Evolutionary conservation across 2,888 invertebrate species (phyloP).

Genomic region (Rhagium mordax): DNA sequence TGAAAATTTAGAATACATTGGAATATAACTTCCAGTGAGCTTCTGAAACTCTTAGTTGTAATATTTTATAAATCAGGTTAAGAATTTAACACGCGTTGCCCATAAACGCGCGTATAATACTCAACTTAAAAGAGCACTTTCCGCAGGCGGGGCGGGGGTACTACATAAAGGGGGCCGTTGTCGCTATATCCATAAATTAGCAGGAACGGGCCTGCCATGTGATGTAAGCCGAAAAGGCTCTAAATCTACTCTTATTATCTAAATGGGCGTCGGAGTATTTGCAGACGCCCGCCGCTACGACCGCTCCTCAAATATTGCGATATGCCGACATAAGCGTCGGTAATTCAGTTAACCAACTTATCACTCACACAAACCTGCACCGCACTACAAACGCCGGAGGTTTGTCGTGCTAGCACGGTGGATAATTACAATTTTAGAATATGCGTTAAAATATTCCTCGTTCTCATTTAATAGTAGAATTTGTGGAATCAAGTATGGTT

Average conservation of each 20-base stretch:
- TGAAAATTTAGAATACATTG: too few relatives aligned
- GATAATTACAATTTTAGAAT: background rate
- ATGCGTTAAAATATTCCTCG: background rate
- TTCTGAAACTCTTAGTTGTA: background rate
- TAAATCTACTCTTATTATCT: conserved; percentile 69
- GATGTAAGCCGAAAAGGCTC: conserved; percentile 68
- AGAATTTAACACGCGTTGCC: background rate
- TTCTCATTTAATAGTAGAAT: background rate
- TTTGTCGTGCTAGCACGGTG: background rate
- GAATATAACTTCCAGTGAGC: too few relatives aligned
- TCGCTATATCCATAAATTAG: conserved; percentile 67
- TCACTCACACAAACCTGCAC: conserved; percentile 40
- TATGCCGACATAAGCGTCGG: conserved; percentile 51
- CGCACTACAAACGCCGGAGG: conserved; percentile 8
- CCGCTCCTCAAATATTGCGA: conserved; percentile 55
- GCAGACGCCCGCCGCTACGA: conserved; percentile 59
- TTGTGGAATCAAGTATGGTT: too few relatives aligned
- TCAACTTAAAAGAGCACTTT: conserved; percentile 7
- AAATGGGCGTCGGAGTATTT: conserved; percentile 69
- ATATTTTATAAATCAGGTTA: conserved; percentile 4
- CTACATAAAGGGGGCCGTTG: conserved; percentile 54
- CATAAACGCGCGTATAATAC: background rate
- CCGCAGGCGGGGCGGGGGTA: conserved; percentile 43
- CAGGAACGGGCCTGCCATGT: conserved; percentile 64
- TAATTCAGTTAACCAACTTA: conserved; percentile 42